Percentiles rank a stretch among this genome's conserved stretches.
These are phyloP conservation scores for Kryphioiulus occultus DNA, from an alignment of 2,888 invertebrate species.

Conservation along the genomic window DNA sequence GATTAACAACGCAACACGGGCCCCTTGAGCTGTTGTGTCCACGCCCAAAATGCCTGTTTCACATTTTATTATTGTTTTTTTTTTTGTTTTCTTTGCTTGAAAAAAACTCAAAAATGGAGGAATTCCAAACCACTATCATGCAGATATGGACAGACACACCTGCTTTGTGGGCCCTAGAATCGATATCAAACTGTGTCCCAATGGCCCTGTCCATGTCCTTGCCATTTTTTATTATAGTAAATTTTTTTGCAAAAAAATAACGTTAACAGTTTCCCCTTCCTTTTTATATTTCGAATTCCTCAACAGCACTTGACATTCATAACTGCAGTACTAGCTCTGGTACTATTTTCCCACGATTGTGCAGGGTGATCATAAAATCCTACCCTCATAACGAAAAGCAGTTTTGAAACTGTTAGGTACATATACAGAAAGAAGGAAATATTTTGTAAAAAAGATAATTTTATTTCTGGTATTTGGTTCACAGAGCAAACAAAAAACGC, in stretches of 20 bases:
- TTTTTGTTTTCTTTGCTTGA: neutral
- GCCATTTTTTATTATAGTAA: neutral
- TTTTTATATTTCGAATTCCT: neutral
- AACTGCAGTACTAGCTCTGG: neutral
- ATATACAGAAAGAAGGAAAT: no score
- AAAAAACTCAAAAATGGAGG: neutral
- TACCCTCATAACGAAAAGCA: no score
- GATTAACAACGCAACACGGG: neutral
- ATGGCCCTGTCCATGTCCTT: neutral
- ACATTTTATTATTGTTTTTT: neutral
- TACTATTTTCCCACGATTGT: no score
- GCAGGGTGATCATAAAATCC: no score
- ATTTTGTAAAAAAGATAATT: no score
- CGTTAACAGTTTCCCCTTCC: neutral
- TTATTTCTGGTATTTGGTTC: no score
- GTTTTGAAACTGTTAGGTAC: no score
- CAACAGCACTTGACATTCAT: neutral
- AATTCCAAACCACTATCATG: neutral
- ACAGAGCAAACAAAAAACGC: no score
- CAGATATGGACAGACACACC: neutral
- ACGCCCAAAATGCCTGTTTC: conserved; percentile 11
- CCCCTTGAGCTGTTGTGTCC: neutral
- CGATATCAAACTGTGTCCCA: neutral
- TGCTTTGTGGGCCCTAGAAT: neutral
- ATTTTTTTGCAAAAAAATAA: neutral